Evolutionary conservation across 1,140 invertebrate species (phyloP), one percentile per base, ranked within the genome.

Genomic region (Hylaeus anthracinus): DNA sequence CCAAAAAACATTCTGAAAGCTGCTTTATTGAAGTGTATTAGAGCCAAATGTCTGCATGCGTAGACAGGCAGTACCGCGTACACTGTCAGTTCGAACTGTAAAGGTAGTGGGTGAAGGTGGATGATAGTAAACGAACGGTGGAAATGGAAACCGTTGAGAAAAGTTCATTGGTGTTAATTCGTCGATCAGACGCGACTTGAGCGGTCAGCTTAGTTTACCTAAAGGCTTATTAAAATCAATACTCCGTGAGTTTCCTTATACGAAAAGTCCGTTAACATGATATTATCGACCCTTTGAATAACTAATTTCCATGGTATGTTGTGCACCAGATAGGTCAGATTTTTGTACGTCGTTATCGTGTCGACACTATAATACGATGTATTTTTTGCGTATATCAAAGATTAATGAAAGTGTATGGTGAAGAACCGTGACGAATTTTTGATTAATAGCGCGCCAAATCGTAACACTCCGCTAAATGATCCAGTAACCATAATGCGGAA

Each of bases 181-280:
- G 58, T 12, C 78, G 55, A 80, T 74, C 64, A 71, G 51, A 65
- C 69, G 60, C 26, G 53, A 51, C 51, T 71, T 66, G 79, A 76
- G 45, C n/a, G 65, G 45, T 55, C 53, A 51, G 61, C 48, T 43
- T 43, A 48, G 66, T 77, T 77, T 77, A 75, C 51, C 66, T 43
- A 69, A 71, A 58, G 79, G 58, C 53, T 71, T 43, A 53, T 60
- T 71, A 81, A 81, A 81, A 81, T 81, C 79, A 81, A 81, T 81
- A 81, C 79, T 76, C 14, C 1, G 39, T 26, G 70, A 77, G 73
- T 71, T 77, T 70, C 60, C 43, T 69, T 48, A 80, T 65, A 73
- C 78, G 71, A 76, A 64, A 79, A 39, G 39, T 39, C 77, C 77
- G 70, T 72, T 65, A 72, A 79, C 77, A 39, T 51, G 77, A 79